A percentile compares a stretch with the other conserved stretches of the same genome.
Conservation (phyloP, 2,797 vertebrate genomes). For the Kryptopterus vitreolus region DNA sequence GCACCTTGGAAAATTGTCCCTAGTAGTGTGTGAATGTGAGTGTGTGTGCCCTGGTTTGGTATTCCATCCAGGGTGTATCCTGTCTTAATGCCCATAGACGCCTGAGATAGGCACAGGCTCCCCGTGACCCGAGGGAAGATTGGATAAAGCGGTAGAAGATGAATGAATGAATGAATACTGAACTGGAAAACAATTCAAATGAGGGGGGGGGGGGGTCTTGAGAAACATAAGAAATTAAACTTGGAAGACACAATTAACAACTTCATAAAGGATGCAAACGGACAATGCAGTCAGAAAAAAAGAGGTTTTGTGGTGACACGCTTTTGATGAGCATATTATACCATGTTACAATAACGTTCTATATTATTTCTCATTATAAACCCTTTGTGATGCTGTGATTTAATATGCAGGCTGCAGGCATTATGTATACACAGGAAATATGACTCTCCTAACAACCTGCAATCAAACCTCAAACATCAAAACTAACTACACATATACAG, state of each 20-base stretch:
- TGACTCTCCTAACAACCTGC: not conserved
- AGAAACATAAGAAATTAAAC: not conserved
- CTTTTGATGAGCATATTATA: too few species aligned
- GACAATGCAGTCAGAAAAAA: not conserved
- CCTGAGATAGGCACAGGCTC: too few species aligned
- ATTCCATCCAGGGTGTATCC: too few species aligned
- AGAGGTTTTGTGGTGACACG: not conserved
- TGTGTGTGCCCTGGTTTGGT: too few species aligned
- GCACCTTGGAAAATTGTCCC: too few species aligned
- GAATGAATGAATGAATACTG: too few species aligned
- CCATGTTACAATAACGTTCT: not conserved
- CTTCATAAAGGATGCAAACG: not conserved
- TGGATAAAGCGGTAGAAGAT: too few species aligned
- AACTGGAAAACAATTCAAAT: too few species aligned
- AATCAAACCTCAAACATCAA: not conserved
- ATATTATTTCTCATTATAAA: not conserved
- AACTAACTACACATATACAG: not conserved
- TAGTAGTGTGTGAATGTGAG: too few species aligned
- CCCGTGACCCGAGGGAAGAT: too few species aligned
- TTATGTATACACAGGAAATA: not conserved
- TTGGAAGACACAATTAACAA: not conserved
- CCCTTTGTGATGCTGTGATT: not conserved
- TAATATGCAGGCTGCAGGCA: not conserved
- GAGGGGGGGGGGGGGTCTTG: too few species aligned
- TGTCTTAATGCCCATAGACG: too few species aligned